Percentiles rank a stretch among this genome's conserved stretches.
Evolutionary conservation across 2,113 vertebrate genomes (phyloP).

Genomic region (Lasiurus borealis): DNA sequence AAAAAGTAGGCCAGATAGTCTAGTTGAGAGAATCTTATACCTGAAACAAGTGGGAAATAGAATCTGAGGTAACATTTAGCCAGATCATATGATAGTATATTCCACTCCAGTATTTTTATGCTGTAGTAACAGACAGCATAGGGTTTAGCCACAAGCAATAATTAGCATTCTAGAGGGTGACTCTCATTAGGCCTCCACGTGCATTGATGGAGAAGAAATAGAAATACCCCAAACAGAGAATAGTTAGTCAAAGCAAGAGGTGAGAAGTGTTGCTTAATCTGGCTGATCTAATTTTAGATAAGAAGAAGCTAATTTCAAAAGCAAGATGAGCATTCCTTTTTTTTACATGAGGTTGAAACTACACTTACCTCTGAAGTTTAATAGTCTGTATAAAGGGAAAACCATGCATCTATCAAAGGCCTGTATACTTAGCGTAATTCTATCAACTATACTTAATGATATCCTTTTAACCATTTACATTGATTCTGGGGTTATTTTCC

Average conservation of each 20-base stretch:
- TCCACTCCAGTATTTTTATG: background rate
- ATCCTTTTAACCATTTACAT: background rate
- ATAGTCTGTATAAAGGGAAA: background rate
- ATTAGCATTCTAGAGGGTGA: background rate
- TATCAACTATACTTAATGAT: background rate
- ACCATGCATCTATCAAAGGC: background rate
- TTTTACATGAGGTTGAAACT: background rate
- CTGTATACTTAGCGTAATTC: background rate
- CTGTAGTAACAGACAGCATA: background rate
- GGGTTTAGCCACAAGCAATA: background rate
- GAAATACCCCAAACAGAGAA: background rate
- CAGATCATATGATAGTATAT: background rate
- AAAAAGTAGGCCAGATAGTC: background rate
- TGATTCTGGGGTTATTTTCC: background rate
- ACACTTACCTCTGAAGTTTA: background rate
- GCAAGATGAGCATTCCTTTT: background rate
- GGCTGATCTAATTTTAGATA: background rate
- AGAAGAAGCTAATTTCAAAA: constrained; percentile 47
- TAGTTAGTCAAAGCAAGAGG: background rate
- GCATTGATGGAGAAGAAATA: background rate
- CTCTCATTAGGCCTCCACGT: background rate
- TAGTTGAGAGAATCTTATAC: background rate
- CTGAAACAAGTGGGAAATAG: background rate
- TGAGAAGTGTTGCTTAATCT: background rate
- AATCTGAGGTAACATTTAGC: background rate